These are phyloP conservation scores for Thysanoteuthis rhombus DNA, from an alignment of 2,888 invertebrate species.

Conservation along the genomic window DNA sequence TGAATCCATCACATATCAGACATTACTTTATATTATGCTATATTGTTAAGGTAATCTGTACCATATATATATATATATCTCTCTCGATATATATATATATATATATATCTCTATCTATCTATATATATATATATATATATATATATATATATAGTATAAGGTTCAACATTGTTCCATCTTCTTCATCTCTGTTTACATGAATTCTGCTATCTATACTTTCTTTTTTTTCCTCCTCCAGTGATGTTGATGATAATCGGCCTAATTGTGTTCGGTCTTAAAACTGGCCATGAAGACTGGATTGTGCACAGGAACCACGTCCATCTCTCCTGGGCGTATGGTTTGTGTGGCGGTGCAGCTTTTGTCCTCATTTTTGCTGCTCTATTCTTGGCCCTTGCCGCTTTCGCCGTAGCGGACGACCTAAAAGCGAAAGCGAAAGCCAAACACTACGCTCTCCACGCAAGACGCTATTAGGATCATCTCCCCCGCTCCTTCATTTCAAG, in stretches of 20 bases:
- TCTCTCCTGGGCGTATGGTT: constrained; percentile 23
- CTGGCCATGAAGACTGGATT: constrained; percentile 25
- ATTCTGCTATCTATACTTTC: neutral
- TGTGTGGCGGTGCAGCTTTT: neutral
- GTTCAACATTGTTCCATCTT: too few species aligned
- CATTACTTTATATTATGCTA: too few species aligned
- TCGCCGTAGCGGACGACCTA: neutral
- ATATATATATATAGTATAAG: too few species aligned
- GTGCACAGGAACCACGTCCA: neutral
- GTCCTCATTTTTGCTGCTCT: constrained; percentile 19
- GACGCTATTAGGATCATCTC: neutral
- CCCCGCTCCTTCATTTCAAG: neutral
- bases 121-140: too few species aligned
- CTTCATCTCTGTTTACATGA: too few species aligned
- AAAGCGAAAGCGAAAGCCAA: constrained; percentile 24
- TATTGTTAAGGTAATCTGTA: too few species aligned
- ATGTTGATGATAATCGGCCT: neutral
- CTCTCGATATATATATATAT: too few species aligned
- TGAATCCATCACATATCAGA: too few species aligned
- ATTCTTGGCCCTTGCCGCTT: constrained; percentile 21
- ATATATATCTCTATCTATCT: too few species aligned
- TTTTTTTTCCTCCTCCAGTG: neutral
- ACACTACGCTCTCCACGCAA: neutral
- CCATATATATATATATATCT: too few species aligned
- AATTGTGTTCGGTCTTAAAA: constrained; percentile 23